Base-by-base conservation (phyloP, 2,888 invertebrate genomes). In the Junonia oenone region DNA sequence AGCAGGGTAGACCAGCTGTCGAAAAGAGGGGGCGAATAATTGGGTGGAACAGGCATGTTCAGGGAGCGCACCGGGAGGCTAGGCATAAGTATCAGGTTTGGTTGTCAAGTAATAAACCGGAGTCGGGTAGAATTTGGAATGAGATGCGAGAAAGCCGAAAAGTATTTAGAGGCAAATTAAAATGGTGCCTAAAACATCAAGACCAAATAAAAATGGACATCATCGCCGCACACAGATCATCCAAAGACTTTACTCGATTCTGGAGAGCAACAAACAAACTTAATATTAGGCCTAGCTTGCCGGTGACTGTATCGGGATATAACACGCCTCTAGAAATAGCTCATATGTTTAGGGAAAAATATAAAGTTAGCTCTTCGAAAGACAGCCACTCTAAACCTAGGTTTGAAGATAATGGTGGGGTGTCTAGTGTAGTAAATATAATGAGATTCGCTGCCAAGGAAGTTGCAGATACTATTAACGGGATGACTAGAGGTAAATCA, bases 61-160 rank as follows among this genome's bases (percentile, higher is more conserved):
- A n/a, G n/a, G n/a, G n/a, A n/a, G n/a, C n/a, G n/a, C n/a, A n/a
- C n/a, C n/a, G n/a, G n/a, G 29, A 29, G 8, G 29, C 29, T 1
- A 8, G 29, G 8, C 6, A 11, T 4, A 29, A 29, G 9, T 29
- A 11, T 29, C 29, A 6, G 9, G 11, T 2, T 8, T 29, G 29
- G 29, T 29, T 8, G 29, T 11, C 11, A 1, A 8, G 11, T 29
- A 29, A 31, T 15, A 46, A 31, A 31, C 31, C 46, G 1, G n/a
- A 14, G 11, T 33, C 27, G 15, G 46, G 31, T 14, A 15, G 11
- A 17, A 9, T 31, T 22, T 58, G 55, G 22, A 47, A 59, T 6
- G 50, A 55, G 5, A 62, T 62, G 59, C 45, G 51, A 17, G 40
- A 49, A 15, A 33, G 47, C 8, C 37, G 53, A 14, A 53, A 51